Evolutionary conservation across 2,113 vertebrate genomes (phyloP), one percentile per base, ranked within the genome.

Genomic region (Notothenia coriiceps): DNA sequence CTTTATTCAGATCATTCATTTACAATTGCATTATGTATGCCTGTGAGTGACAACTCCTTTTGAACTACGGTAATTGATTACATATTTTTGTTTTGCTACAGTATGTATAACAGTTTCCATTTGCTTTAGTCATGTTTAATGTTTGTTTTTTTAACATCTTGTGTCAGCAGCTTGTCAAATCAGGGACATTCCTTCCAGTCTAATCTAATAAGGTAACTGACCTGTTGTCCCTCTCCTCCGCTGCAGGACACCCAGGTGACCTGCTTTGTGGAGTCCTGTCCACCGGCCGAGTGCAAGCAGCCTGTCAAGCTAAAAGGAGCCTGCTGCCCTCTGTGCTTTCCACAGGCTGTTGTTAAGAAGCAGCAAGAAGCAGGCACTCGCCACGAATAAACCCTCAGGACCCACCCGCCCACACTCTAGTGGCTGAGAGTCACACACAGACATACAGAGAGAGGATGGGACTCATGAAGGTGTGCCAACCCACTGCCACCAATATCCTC

Each of bases 261-360:
- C 40, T 99, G 98, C 91, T 96, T 98, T 1, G 95, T 99, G 82
- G 96, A 99, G 88, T 95, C 95, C 0, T 99, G 98, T 88, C 96
- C 85, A 0, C 91, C 92, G 0, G 61, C 88, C 1, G 82, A 92
- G 47, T 99, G 98, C 49, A 77, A 92, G 9, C 85, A 50, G 0
- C 96, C 97, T 0, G 77, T 95, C 89, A 97, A 94, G 77, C 89
- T 94, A 76, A 89, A 96, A 93, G 97, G 96, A 49, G 80, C 87
- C 56, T 99, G 98, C 91, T 99, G 98, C 75, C 97, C 97, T 0
- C 71, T 96, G 77, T 99, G 98, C 88, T 78, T 91, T 10, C 70
- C 86, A 11, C 82, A 85, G 5, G 63, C 79, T 7, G 65, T 50
- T 11, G 46, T 10, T 5, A 15, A 64, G 17, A 12, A 66, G 65